These are phyloP conservation scores for Lithophane leautieri DNA, from an alignment of 2,888 invertebrate genomes.

Conservation along the genomic window DNA sequence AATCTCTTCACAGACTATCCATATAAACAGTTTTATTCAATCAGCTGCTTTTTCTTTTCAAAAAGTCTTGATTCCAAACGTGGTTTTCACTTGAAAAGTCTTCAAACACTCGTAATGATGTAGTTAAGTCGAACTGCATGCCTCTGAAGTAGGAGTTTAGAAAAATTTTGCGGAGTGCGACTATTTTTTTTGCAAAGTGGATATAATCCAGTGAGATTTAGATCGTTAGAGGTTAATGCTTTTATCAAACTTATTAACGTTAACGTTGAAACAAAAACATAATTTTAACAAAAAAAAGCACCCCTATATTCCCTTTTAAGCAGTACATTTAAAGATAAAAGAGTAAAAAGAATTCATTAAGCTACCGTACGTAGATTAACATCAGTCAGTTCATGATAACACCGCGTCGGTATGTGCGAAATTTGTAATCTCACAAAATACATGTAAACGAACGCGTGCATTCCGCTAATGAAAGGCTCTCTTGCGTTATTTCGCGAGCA, in stretches of 20 bases:
- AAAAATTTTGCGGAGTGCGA: constrained; percentile 46
- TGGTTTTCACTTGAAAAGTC: constrained; percentile 55
- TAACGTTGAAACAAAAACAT: neutral
- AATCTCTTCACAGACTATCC: constrained; percentile 44
- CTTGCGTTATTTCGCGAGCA: constrained; percentile 79
- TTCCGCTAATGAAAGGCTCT: constrained; percentile 81
- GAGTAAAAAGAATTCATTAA: constrained; percentile 26
- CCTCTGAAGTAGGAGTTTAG: constrained; percentile 52
- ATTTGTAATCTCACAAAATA: constrained; percentile 80
- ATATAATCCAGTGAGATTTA: constrained; percentile 43
- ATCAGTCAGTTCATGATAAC: constrained; percentile 55
- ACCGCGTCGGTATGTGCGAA: constrained; percentile 68
- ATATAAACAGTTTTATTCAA: constrained; percentile 58
- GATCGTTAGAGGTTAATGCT: constrained; percentile 16
- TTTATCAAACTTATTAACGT: constrained; percentile 12
- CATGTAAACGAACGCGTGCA: constrained; percentile 78
- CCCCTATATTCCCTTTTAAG: neutral
- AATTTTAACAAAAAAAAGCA: constrained; percentile 7
- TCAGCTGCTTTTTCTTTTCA: constrained; percentile 54
- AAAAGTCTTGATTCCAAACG: constrained; percentile 51
- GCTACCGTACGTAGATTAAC: constrained; percentile 24
- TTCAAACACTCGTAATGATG: constrained; percentile 62
- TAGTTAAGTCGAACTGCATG: constrained; percentile 60
- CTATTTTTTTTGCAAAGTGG: constrained; percentile 57
- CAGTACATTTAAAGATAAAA: constrained; percentile 22